Base-by-base conservation (phyloP, 2,113 vertebrate species). In the Leiothrix lutea region DNA sequence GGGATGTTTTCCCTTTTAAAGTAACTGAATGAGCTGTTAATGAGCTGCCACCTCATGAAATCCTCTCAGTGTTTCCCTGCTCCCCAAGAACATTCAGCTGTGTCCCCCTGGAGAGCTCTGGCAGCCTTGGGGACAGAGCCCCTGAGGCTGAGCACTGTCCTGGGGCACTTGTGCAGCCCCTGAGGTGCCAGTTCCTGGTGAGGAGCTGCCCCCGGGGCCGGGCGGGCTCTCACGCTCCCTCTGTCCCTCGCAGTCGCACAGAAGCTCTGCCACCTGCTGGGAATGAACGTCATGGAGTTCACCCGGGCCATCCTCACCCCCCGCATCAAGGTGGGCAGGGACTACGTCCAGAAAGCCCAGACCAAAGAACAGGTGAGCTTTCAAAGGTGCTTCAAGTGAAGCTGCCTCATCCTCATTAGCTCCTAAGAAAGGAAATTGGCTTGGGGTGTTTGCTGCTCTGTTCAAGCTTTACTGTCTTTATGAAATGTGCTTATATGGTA, bases 331-430 rank as follows among this genome's bases (percentile, higher is more conserved):
- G 99, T 99, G n/a, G 99, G 99, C 92, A 97, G 99, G 93, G 99
- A 99, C 97, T 99, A 99, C 0, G 99, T 99, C 20, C 99, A 99
- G 98, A 99, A 99, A 98, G 99, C 99, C 29, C 99, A 99, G 97
- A 99, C 99, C 93, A 99, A 99, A 97, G 99, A 99, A 65, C 99
- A 99, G 97, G 99, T 99, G 91, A 92, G 98, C 73, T n/a, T 3
- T 26, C 1, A 11, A 31, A 50, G 50, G 29, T 18, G 54, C 77
- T 40, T 36, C 18, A 4, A 8, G 7, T 40, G 36, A 6, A 57
- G 33, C 15, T 25, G 14, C 36, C 48, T 65, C 29, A 2, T 35
- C 35, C 26, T 42, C 5, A 2, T 24, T 12, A 60, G 24, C 48
- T 54, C 33, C 70, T 35, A 13, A 11, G 29, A 13, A 8, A 42